These are phyloP conservation scores for Rafetus swinhoei DNA, from an alignment of 2,113 vertebrate genomes.

Conservation along the genomic window DNA sequence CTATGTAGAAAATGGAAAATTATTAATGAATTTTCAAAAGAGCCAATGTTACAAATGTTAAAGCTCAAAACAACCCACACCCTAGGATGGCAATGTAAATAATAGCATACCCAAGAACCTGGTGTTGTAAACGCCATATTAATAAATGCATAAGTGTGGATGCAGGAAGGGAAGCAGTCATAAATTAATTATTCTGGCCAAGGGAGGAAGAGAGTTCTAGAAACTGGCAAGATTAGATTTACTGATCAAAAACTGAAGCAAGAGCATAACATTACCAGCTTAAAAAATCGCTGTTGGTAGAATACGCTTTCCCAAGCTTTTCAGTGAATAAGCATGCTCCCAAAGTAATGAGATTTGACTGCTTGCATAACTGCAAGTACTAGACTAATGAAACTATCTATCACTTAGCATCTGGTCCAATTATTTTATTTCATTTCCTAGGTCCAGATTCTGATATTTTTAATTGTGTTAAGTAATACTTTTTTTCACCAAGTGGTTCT, in stretches of 20 bases:
- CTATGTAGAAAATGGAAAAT: background rate
- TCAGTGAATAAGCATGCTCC: background rate
- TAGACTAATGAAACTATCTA: background rate
- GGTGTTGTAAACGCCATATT: background rate
- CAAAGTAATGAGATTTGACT: background rate
- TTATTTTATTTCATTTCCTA: background rate
- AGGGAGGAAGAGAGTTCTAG: background rate
- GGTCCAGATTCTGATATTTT: background rate
- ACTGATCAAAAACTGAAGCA: background rate
- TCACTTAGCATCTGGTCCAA: background rate
- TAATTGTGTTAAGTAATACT: background rate
- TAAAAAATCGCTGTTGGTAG: background rate
- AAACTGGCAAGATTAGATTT: background rate
- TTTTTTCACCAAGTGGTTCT: background rate
- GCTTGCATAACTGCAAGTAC: background rate
- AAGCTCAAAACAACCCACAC: background rate
- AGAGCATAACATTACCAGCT: background rate
- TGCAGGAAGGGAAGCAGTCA: background rate
- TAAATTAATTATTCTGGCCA: background rate
- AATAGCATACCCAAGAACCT: background rate
- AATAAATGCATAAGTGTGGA: background rate
- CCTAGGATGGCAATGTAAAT: background rate
- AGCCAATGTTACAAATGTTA: fast-evolving
- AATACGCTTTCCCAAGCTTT: background rate
- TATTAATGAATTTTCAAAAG: background rate